Base-by-base conservation (phyloP, 2,113 vertebrate species). In the Pholis gunnellus region DNA sequence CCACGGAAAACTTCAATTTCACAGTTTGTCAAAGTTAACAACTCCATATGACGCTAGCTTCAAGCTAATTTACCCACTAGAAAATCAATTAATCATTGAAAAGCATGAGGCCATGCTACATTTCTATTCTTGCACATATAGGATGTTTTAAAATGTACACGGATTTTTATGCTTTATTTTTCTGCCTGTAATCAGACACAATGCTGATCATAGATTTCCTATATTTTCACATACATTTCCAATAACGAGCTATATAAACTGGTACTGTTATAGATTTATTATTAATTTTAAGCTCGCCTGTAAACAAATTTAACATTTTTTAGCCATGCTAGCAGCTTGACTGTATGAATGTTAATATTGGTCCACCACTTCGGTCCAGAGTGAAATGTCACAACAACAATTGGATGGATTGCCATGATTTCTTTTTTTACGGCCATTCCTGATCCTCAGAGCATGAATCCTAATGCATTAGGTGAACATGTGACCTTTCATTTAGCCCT, bases 1-100 rank as follows among this genome's bases (percentile, higher is more conserved):
- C 83, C 40, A 78, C 69, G 46, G 27, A 60, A 74, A 70, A 46
- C 65, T 40, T 65, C 46, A 63, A 36, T 66, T 71, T 66, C 64
- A 65, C 71, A 52, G 34, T 44, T 46, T 75, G 50, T 70, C 64
- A 70, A 67, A 64, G 5, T 52, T 6, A 6, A 57, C 40, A 46
- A 20, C 65, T 78, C 56, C n/a, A 82, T 54, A 29, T 44, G 42
- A 65, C 63, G 42, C 42, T 17, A 22, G 22, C 56, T 44, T 69
- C 13, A 54, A 82, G 60, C n/a, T 61, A 59, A 59, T 63, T 74
- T 67, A 27, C 25, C 29, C 20, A 9, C 50, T 20, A 13, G 7
- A 84, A 54, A 46, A 66, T 61, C 29, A 38, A 38, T 75, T 27
- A 2, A 56, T 65, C 38, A 22, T 1, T 82, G 59, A 20, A 57